Base-by-base conservation (phyloP, 2,797 vertebrate species). In the Odontamblyopus lacepedii region DNA sequence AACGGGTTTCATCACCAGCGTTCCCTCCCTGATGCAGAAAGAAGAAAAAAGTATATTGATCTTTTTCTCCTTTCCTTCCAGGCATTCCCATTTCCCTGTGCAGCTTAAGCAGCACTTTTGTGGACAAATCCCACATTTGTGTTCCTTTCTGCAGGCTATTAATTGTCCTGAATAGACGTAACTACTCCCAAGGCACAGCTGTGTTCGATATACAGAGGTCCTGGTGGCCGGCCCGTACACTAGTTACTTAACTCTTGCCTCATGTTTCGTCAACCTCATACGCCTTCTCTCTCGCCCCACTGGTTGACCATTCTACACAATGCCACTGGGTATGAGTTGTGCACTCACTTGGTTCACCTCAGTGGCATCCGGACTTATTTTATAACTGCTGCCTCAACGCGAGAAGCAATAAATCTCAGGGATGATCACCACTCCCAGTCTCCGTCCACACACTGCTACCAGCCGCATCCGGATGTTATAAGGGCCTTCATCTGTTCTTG, bases 1-100 rank as follows among this genome's bases (percentile, higher is more conserved):
- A 94, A 87, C 71, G 85, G 88, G 92, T 94, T 95, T 94, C 93
- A 94, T 95, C 93, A 95, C 89, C 91, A 85, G 72, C 85, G 87
- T 85, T 89, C 90, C 88, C 91, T 85, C 89, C 87, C 86, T 82
- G 74, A 76, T 87, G 87, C 79, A 87, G 76, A 87, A 85, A 78
- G 1, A 2, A 15, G 4, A 83, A 85, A 73, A 84, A 87, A 73
- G 71, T 80, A 87, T 92, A 91, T 91, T 91, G 91, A 93, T 93
- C 86, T 88, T 87, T 89, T 87, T 85, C 83, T 86, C 79, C 81
- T 69, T 87, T 88, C 82, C 89, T 89, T 88, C 81, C 77, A 85
- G 82, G 86, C 87, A 87, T 89, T 91, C 85, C 85, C 81, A 85
- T 88, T 92, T 90, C 92, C 91, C 91, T 29, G 72, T 80, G 83